Conservation (phyloP, 2,113 vertebrate genomes). For the Albula goreensis region DNA sequence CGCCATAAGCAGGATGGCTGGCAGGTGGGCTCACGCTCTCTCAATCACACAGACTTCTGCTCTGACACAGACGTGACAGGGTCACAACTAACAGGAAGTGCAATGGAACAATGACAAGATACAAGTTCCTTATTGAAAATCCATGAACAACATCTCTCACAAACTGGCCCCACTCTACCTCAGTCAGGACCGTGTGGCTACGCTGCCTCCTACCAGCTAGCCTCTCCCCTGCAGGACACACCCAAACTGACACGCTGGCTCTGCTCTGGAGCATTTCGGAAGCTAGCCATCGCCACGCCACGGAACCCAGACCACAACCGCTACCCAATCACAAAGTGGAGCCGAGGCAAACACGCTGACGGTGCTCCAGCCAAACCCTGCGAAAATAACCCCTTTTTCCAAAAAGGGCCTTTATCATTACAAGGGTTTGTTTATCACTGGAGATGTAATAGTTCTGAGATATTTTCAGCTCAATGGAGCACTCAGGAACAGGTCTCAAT, state of each 20-base stretch:
- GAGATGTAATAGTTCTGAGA: background rate
- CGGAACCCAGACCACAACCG: background rate
- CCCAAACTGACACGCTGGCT: constrained; percentile 48
- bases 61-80: background rate
- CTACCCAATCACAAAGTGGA: constrained; percentile 37
- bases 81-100: background rate
- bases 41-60: background rate
- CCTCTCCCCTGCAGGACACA: constrained; percentile 52
- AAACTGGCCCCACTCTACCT: background rate
- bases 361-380: background rate
- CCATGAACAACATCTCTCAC: background rate
- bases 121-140: background rate
- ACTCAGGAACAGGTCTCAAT: background rate
- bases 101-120: background rate
- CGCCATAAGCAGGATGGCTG: background rate
- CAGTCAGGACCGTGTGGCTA: background rate
- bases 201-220: background rate
- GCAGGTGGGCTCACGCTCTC: background rate
- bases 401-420: background rate
- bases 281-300: background rate
- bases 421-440: background rate
- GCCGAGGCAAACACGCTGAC: constrained; percentile 4
- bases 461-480: background rate
- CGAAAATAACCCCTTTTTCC: background rate
- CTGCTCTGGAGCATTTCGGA: constrained; percentile 25